Percentiles rank a stretch among this genome's conserved stretches.
phyloP scores from a whole-genome alignment of 2,888 invertebrate species.

The Linhomoeus sp. region DNA sequence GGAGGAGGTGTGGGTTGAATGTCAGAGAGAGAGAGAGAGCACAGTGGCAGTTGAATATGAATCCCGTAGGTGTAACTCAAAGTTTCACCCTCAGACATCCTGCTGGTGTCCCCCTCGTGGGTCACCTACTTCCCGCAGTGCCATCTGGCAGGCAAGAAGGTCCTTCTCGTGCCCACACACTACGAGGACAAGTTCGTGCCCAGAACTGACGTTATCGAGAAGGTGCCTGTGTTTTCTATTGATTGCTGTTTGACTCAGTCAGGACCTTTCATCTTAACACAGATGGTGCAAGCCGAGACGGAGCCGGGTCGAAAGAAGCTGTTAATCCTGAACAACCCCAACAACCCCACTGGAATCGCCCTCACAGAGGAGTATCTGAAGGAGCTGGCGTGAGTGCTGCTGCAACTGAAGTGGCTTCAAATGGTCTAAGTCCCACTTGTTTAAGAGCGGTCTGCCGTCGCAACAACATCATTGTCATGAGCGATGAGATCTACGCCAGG shows the following conservation, averaged over 20 bases:
- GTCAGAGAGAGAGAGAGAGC: too few relatives aligned
- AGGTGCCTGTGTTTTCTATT: conserved; percentile 10
- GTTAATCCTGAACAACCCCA: conserved; percentile 7
- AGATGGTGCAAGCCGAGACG: too few relatives aligned
- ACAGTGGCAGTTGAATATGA: neutral
- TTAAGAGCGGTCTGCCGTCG: conserved; percentile 15
- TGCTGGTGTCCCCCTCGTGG: conserved; percentile 28
- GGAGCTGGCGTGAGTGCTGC: neutral
- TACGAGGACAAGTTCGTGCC: conserved; percentile 22
- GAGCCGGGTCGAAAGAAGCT: too few relatives aligned
- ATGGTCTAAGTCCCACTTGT: neutral
- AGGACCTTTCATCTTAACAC: too few relatives aligned
- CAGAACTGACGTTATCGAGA: conserved; percentile 16
- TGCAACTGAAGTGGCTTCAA: neutral
- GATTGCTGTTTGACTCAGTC: neutral
- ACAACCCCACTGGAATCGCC: conserved; percentile 8
- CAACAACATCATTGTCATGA: conserved; percentile 24
- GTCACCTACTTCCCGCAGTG: conserved; percentile 28
- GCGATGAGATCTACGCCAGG: conserved; percentile 29
- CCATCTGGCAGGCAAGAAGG: conserved; percentile 17
- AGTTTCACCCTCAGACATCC: conserved; percentile 8
- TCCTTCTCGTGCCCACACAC: conserved; percentile 13
- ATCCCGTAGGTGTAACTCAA: neutral
- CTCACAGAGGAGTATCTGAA: conserved; percentile 4
- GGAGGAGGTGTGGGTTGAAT: conserved; percentile 19